Evolutionary conservation across 1,140 invertebrate species (phyloP).

Genomic region (Formica exsecta): DNA sequence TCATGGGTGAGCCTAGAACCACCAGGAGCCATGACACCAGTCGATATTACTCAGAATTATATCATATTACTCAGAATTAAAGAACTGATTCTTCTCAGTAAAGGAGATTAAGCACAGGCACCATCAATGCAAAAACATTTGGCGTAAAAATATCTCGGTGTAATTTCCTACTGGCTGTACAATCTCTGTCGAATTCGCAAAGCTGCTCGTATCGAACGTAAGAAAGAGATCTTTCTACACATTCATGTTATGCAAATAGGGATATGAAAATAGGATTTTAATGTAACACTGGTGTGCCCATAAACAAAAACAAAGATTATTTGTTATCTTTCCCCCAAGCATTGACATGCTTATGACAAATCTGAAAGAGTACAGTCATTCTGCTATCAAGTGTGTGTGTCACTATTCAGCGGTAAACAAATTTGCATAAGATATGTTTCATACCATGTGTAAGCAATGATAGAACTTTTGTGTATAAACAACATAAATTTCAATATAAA

Average conservation of each 20-base stretch:
- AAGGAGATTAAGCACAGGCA: conserved; percentile 30
- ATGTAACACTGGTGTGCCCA: conserved; percentile 54
- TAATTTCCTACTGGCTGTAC: not conserved
- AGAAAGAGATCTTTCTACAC: not conserved
- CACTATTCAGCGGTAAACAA: conserved; percentile 4
- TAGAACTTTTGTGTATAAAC: not conserved
- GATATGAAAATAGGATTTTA: conserved; percentile 67
- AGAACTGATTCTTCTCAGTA: not conserved
- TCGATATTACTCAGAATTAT: conserved; percentile 46
- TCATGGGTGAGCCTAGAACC: conserved; percentile 91
- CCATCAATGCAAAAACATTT: not conserved
- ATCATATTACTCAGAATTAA: not conserved
- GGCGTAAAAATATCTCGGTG: not conserved
- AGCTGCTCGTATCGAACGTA: conserved; percentile 14
- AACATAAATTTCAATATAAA: conserved; percentile 33
- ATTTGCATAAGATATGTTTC: not conserved
- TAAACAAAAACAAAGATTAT: not conserved
- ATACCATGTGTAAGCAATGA: conserved; percentile 32
- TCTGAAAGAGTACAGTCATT: not conserved
- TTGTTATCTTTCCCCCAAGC: not conserved
- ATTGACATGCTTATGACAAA: not conserved
- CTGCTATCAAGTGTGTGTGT: not conserved
- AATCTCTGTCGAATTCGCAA: conserved; percentile 15
- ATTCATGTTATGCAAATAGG: conserved; percentile 19
- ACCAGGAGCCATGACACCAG: conserved; percentile 69